Base-by-base conservation (phyloP, 64 coral and sea anemone species). In the Dendrophyllia cribrosa region DNA sequence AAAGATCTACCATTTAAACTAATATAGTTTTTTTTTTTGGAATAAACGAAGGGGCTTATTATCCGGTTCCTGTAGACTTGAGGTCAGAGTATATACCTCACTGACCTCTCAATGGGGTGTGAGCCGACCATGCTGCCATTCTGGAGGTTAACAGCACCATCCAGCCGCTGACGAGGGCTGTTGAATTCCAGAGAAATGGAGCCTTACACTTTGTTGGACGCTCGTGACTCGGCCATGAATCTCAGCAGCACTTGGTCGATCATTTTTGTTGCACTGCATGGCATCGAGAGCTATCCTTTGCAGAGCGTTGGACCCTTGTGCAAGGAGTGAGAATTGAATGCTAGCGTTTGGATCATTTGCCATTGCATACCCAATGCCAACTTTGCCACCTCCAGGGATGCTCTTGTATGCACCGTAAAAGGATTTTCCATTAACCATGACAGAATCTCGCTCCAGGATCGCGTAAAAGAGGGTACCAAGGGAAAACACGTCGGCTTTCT, bases 401-500 rank as follows among this genome's bases (percentile, higher is more conserved):
- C 12, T 50, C 13, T 61, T 58, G 43, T 73, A 95, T 7, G 88
- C 94, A 15, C 94, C 94, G 55, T 95, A 95, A 55, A 88, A 74
- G 45, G 70, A 59, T 79, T 82, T 91, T 15, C 82, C 47, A 46
- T 59, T 21, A 52, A 63, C 66, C 3, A 9, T 19, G 16, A 47
- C 19, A 46, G 65, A 79, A 88, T 91, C 89, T 9, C 94, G 83
- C 52, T 86, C 85, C 20, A 96, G 62, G 56, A 96, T 96, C 59
- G 94, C 85, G 67, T 77, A 92, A 70, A 96, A 89, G 6, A 96
- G 52, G 3, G 76, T 86, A 76, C 89, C 94, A 43, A 96, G 69
- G 1, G 84, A 92, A 55, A 96, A 96, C 4, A 96, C 59, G 74
- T 96, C 94, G 17, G 89, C 89, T 47, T 96, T 96, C 10, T 96